These are phyloP conservation scores for Corythucha ciliata DNA, from an alignment of 2,888 invertebrate genomes.

Conservation along the genomic window DNA sequence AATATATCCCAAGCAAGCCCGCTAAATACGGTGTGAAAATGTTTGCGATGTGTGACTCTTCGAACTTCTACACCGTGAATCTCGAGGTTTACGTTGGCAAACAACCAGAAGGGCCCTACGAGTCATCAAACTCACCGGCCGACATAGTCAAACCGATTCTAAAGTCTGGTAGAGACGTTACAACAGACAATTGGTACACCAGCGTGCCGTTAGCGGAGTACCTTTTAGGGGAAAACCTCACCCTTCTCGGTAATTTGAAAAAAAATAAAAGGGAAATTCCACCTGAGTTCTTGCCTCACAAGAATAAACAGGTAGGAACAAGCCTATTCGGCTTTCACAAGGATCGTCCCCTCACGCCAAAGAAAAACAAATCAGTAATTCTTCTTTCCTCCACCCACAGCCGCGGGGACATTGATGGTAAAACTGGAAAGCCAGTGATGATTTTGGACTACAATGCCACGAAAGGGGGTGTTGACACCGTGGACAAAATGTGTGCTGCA, in stretches of 20 bases:
- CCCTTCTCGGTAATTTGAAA: slow-evolving; percentile 16
- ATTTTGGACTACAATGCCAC: slow-evolving; percentile 24
- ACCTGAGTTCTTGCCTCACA: slow-evolving; percentile 34
- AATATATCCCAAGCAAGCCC: slow-evolving; percentile 18
- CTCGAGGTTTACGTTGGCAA: slow-evolving; percentile 29
- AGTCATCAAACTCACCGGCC: slow-evolving; percentile 34
- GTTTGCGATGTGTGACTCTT: slow-evolving; percentile 3
- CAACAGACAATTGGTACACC: slow-evolving; percentile 37
- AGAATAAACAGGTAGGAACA: slow-evolving; percentile 30
- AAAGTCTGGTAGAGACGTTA: slow-evolving; percentile 36
- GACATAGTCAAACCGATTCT: slow-evolving; percentile 37
- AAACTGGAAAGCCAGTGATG: slow-evolving; percentile 22
- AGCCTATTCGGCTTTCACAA: slow-evolving; percentile 37
- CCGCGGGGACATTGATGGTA: slow-evolving; percentile 5
- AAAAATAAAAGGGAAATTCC: slow-evolving; percentile 27
- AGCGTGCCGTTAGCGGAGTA: slow-evolving; percentile 31
- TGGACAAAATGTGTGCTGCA: slow-evolving; percentile 25
- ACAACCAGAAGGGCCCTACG: slow-evolving; percentile 36
- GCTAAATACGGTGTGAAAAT: slow-evolving; percentile 9
- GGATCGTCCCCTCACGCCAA: slow-evolving; percentile 31
- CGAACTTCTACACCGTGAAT: slow-evolving; percentile 12
- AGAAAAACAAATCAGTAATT: slow-evolving; percentile 24
- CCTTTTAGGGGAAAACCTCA: slow-evolving; percentile 20
- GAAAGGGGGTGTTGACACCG: slow-evolving; percentile 25
- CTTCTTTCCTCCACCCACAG: slow-evolving; percentile 28